A percentile compares a stretch with the other conserved stretches of the same genome.
Evolutionary conservation across 2,113 vertebrate genomes (phyloP).

Genomic region (Phodopus roborovskii): DNA sequence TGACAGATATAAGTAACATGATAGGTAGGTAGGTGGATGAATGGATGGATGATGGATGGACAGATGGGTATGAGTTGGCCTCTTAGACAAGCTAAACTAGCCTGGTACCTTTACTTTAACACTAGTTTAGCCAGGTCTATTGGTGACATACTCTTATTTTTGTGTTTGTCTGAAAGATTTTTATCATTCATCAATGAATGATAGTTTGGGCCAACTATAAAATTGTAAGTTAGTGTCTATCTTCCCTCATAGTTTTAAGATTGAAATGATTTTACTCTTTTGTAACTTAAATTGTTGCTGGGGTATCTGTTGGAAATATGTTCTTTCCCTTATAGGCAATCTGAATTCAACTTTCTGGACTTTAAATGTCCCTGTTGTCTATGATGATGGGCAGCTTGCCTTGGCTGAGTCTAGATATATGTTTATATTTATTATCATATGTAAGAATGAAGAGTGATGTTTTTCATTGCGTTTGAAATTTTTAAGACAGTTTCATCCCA

Average conservation of each 20-base stretch:
- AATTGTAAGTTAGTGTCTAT: constrained; percentile 1
- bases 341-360: constrained; percentile 32
- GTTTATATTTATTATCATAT: not conserved
- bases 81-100: not conserved
- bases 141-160: not conserved
- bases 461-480: constrained; percentile 32
- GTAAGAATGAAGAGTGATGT: not conserved
- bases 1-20: not conserved
- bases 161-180: constrained; percentile 12
- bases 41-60: not conserved
- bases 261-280: constrained; percentile 21
- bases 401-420: not conserved
- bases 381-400: not conserved
- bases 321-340: not conserved
- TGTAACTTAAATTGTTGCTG: not conserved
- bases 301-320: not conserved
- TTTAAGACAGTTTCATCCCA: not conserved
- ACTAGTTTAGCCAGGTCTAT: not conserved
- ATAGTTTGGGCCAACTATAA: not conserved
- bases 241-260: constrained; percentile 10
- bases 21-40: not conserved
- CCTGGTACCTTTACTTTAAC: not conserved
- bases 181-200: not conserved
- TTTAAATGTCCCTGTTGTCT: not conserved
- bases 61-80: not conserved